Evolutionary conservation across 2,797 vertebrate species (phyloP), one percentile per base, ranked within the genome.

Genomic region (Sebastes reedi): DNA sequence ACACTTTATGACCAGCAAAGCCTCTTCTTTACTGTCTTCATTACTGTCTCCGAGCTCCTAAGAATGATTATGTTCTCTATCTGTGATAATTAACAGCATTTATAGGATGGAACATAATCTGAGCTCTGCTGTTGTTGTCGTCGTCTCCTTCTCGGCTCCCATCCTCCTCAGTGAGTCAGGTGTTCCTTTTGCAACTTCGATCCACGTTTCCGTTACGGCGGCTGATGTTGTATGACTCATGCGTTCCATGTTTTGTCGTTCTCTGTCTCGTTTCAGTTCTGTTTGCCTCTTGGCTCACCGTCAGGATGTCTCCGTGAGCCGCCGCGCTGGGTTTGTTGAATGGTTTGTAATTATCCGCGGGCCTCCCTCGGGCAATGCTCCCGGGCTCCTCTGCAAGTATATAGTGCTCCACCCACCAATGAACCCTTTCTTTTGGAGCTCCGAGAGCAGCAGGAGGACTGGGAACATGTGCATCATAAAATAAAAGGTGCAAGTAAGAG

Each of bases 281-380:
- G 80, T 92, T 92, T 92, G 90, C 88, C 72, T 79, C 84, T 85
- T 84, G 88, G 88, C 89, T 89, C 84, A 34, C 68, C 22, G 30
- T 89, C 86, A 84, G 83, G 61, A 59, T 83, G 79, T 80, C 79
- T 89, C 68, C 1, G 81, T 73, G 82, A 88, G 86, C 90, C 36
- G 61, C 77, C 79, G 77, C 74, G 80, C 68, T 72, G 80, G 91
- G 90, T 94, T 94, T 94, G 90, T 86, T 89, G 91, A 94, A 88
- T 85, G 88, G 83, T 94, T 93, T 91, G 91, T 93, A 95, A 96
- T 95, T 94, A 95, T 94, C 93, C 85, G 27, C 24, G 24, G 91
- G 75, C 76, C 72, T 93, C 92, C 95, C 90, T 56, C 89, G 90
- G 89, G 92, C 92, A 82, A 74, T 12, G 86, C 90, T 93, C 87